Evolutionary conservation across 2,797 vertebrate genomes (phyloP).

Genomic region (Borostomias antarcticus): DNA sequence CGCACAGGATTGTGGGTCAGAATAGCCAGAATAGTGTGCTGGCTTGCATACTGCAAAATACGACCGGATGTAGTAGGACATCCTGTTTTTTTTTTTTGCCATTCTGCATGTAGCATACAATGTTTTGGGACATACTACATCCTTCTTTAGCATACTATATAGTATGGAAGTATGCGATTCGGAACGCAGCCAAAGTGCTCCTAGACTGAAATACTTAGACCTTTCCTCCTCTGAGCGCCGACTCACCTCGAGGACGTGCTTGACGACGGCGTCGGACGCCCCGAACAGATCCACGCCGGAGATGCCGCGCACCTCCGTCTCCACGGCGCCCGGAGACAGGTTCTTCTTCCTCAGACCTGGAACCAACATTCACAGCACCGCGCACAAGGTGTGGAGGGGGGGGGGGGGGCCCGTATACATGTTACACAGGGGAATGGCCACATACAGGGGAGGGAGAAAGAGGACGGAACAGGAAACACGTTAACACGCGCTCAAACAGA

Average conservation of each 20-base stretch:
- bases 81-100: no score
- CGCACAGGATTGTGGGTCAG: no score
- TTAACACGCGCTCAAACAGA: constrained; percentile 27
- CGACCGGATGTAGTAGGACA: no score
- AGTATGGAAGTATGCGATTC: no score
- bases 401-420: constrained; percentile 57
- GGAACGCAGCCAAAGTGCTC: no score
- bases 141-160: no score
- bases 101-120: no score
- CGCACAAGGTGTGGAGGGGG: constrained; percentile 41
- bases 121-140: no score
- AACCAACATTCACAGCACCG: constrained; percentile 71
- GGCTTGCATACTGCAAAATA: no score
- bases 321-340: constrained; percentile 92
- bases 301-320: constrained; percentile 91
- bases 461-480: constrained; percentile 25
- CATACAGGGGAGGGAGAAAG: constrained; percentile 30
- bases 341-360: constrained; percentile 97
- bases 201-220: no score
- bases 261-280: constrained; percentile 94
- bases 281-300: constrained; percentile 95
- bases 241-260: constrained; percentile 94
- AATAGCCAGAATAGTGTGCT: no score
- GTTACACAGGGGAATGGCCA: constrained; percentile 59
- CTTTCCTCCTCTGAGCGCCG: no score